These are phyloP conservation scores for Sebastes kiyomatsui DNA, from an alignment of 2,797 vertebrate species.

Conservation along the genomic window DNA sequence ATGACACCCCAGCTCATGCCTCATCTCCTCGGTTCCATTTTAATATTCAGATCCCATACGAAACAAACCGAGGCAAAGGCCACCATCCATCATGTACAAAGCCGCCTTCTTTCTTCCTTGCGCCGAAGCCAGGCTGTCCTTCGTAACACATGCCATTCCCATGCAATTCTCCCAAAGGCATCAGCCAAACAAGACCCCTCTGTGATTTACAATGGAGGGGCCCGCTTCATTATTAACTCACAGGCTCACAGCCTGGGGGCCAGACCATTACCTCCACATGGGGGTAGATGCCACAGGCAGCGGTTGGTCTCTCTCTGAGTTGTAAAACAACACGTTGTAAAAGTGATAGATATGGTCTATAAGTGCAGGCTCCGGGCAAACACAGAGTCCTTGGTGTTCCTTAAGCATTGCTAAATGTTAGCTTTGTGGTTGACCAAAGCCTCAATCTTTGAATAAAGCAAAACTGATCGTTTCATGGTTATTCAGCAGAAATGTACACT, in stretches of 20 bases:
- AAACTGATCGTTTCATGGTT: background rate
- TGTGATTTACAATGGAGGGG: slow-evolving; percentile 75
- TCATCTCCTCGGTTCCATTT: slow-evolving; percentile 40
- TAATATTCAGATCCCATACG: slow-evolving; percentile 65
- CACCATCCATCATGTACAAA: slow-evolving; percentile 62
- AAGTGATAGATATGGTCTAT: slow-evolving; percentile 51
- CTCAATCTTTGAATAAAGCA: background rate
- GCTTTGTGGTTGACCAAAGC: slow-evolving; percentile 20
- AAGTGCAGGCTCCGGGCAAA: slow-evolving; percentile 22
- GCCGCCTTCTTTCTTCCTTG: slow-evolving; percentile 33
- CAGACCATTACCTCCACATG: slow-evolving; percentile 67
- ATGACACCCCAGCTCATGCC: slow-evolving; percentile 31
- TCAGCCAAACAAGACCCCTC: slow-evolving; percentile 64
- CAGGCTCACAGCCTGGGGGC: slow-evolving; percentile 53
- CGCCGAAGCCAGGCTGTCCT: slow-evolving; percentile 35
- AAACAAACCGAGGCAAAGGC: slow-evolving; percentile 56
- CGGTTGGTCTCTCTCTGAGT: slow-evolving; percentile 56
- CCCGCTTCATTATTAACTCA: slow-evolving; percentile 69
- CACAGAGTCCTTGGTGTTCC: background rate
- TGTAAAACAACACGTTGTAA: slow-evolving; percentile 65
- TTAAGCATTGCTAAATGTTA: slow-evolving; percentile 11
- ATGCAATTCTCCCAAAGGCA: slow-evolving; percentile 57
- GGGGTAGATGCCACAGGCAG: slow-evolving; percentile 59
- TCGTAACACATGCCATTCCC: slow-evolving; percentile 58
- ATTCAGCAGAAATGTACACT: background rate